Evolutionary conservation across 2,797 vertebrate species (phyloP).

Genomic region (Glossophaga mutica): DNA sequence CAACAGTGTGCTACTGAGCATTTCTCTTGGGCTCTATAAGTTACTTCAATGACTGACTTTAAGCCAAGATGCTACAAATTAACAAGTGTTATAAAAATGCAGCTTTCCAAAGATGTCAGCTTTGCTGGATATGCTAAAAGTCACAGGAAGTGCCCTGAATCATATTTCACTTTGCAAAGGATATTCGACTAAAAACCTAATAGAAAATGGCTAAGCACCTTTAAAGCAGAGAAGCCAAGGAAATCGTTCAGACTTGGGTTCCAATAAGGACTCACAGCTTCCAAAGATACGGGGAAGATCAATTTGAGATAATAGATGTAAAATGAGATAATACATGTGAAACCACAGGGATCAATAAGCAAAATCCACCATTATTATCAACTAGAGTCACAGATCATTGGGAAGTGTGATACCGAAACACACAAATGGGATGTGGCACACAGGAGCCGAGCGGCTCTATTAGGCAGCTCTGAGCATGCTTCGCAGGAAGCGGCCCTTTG

Average conservation of each 20-base stretch:
- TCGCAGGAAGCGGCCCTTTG: neutral
- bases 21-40: neutral
- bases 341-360: neutral
- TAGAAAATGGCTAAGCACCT: neutral
- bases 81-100: conserved; percentile 26
- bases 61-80: conserved; percentile 21
- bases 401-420: neutral
- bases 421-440: neutral
- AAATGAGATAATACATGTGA: neutral
- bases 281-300: neutral
- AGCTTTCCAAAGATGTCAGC: neutral
- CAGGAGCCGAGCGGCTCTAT: neutral
- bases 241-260: neutral
- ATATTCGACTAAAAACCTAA: neutral
- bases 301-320: neutral
- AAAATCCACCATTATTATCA: neutral
- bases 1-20: neutral
- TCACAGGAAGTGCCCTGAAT: neutral
- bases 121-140: neutral
- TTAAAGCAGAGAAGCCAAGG: neutral
- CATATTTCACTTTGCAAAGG: neutral
- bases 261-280: neutral
- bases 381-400: neutral
- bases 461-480: neutral
- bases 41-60: conserved; percentile 9